phyloP scores from a whole-genome alignment of 2,113 vertebrate species.

The human region DNA sequence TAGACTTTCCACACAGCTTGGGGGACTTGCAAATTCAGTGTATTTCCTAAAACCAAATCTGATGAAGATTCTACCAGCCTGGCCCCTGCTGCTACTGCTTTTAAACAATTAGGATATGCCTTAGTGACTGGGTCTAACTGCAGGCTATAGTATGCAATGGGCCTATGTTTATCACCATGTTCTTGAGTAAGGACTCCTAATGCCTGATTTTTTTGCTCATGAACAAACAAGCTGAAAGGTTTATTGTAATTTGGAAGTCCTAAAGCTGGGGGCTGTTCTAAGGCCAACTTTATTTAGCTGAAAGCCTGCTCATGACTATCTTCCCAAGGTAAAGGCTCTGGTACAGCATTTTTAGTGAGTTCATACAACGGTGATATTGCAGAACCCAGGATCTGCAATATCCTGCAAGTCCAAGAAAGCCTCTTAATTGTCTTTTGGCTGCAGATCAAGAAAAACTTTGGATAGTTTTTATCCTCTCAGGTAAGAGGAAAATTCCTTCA shows the following conservation, averaged over 20 bases:
- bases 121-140: background rate
- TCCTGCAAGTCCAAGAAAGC: too few relatives aligned
- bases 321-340: too few relatives aligned
- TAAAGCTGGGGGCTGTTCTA: background rate
- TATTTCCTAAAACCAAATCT: background rate
- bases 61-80: background rate
- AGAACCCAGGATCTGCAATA: too few relatives aligned
- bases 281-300: too few relatives aligned
- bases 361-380: too few relatives aligned
- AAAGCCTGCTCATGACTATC: too few relatives aligned
- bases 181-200: background rate
- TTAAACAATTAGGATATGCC: background rate
- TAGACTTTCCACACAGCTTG: too few relatives aligned
- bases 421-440: too few relatives aligned
- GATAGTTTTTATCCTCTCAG: too few relatives aligned
- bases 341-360: too few relatives aligned
- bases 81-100: background rate
- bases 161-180: background rate
- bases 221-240: background rate
- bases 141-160: background rate
- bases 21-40: background rate
- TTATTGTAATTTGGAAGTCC: background rate
- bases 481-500: too few relatives aligned
- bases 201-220: background rate
- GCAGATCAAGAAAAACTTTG: too few relatives aligned